These are phyloP conservation scores for Aleiodes sp. DNA, from an alignment of 1,140 invertebrate species.

Conservation along the genomic window DNA sequence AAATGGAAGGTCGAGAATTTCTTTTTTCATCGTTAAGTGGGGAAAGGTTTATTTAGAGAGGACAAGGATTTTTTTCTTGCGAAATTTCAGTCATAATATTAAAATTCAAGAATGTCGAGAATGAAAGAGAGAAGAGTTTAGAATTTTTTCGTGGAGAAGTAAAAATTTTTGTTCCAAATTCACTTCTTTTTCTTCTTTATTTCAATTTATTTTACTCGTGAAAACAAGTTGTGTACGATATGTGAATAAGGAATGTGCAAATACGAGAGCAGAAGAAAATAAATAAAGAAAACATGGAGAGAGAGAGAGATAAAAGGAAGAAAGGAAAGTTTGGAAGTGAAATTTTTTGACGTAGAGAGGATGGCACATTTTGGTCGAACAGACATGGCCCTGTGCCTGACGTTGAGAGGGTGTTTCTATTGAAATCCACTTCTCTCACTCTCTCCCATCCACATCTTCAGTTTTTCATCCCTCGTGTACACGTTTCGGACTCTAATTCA, in stretches of 20 bases:
- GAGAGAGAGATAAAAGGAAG: not conserved
- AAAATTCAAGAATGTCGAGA: too few species aligned
- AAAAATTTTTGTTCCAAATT: too few species aligned
- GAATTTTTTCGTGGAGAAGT: too few species aligned
- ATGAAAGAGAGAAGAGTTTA: too few species aligned
- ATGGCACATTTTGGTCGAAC: not conserved
- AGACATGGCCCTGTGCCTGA: constrained; percentile 12
- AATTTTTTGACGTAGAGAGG: constrained; percentile 3
- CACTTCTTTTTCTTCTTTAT: not conserved
- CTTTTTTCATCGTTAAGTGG: not conserved
- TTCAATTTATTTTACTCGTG: not conserved
- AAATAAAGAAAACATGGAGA: not conserved
- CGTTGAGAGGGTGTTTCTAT: constrained; percentile 13
- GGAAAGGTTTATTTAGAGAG: not conserved
- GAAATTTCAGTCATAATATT: not conserved
- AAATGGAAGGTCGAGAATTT: not conserved
- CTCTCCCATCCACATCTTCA: constrained; percentile 33
- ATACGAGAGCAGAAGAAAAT: not conserved
- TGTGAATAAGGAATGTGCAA: not conserved
- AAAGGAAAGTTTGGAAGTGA: not conserved
- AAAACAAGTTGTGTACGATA: constrained; percentile 13
- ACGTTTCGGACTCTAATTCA: constrained; percentile 29
- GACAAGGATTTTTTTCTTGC: not conserved
- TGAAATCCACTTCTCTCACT: not conserved
- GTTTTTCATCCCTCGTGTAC: constrained; percentile 26